Conservation (phyloP, 2,113 vertebrate genomes). For the Myiozetetes cayanensis region DNA sequence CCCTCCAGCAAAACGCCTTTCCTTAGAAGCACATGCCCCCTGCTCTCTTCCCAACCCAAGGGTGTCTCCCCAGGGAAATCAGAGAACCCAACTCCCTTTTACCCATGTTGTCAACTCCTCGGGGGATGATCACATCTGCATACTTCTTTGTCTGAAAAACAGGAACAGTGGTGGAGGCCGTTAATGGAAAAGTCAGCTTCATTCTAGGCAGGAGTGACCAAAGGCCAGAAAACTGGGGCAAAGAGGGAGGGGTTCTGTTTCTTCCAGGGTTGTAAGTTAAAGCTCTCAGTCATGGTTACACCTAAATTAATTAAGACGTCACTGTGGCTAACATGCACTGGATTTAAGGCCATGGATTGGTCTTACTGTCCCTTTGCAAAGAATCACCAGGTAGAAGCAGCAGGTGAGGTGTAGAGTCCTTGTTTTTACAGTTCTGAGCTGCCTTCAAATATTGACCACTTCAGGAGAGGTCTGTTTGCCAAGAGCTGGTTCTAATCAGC, state of each 20-base stretch:
- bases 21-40: neutral
- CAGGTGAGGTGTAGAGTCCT: neutral
- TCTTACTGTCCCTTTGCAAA: neutral
- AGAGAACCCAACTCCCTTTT: constrained; percentile 26
- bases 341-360: neutral
- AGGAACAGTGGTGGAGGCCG: neutral
- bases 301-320: neutral
- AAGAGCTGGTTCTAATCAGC: neutral
- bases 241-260: neutral
- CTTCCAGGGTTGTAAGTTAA: neutral
- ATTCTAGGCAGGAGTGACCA: neutral
- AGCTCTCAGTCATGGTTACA: neutral
- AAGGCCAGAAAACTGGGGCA: neutral
- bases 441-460: neutral
- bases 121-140: constrained; percentile 94
- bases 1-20: neutral
- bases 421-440: neutral
- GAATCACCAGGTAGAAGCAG: neutral
- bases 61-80: neutral
- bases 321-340: neutral
- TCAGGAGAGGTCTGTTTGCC: neutral
- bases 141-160: constrained; percentile 94
- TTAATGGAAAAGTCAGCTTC: neutral
- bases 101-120: constrained; percentile 99
- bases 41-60: neutral